These are phyloP conservation scores for Gonatopus flavifemur DNA, from an alignment of 1,140 invertebrate species.

Conservation along the genomic window DNA sequence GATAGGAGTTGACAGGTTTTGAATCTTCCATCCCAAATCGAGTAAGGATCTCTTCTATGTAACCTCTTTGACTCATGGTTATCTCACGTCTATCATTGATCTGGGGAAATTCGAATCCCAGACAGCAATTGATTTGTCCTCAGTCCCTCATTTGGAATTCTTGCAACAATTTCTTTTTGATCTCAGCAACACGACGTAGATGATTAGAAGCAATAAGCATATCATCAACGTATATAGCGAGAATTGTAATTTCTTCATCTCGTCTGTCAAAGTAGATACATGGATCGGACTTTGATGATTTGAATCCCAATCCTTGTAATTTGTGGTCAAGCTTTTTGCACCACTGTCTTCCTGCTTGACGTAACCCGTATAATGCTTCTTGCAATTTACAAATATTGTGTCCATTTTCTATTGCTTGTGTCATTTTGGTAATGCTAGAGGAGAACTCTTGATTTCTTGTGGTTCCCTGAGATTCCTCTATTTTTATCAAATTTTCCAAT, in stretches of 20 bases:
- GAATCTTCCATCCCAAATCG: not conserved
- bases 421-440: too few relatives aligned
- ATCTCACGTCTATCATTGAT: not conserved
- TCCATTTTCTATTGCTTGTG: too few relatives aligned
- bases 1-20: not conserved
- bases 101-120: too few relatives aligned
- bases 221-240: slow-evolving; percentile 7
- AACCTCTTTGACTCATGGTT: not conserved
- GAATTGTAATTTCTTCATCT: not conserved
- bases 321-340: slow-evolving; percentile 1
- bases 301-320: not conserved
- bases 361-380: slow-evolving; percentile 1
- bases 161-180: not conserved
- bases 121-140: too few relatives aligned
- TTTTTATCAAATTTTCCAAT: too few relatives aligned
- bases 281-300: not conserved
- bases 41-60: not conserved
- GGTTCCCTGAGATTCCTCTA: too few relatives aligned
- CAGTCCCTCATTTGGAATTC: slow-evolving; percentile 2
- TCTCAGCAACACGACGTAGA: not conserved
- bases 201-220: not conserved
- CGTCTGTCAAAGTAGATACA: not conserved
- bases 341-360: slow-evolving; percentile 6
- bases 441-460: too few relatives aligned
- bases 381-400: not conserved